Evolutionary conservation across 2,888 invertebrate species (phyloP), one percentile per base, ranked within the genome.

Genomic region (Serripes groenlandicus): DNA sequence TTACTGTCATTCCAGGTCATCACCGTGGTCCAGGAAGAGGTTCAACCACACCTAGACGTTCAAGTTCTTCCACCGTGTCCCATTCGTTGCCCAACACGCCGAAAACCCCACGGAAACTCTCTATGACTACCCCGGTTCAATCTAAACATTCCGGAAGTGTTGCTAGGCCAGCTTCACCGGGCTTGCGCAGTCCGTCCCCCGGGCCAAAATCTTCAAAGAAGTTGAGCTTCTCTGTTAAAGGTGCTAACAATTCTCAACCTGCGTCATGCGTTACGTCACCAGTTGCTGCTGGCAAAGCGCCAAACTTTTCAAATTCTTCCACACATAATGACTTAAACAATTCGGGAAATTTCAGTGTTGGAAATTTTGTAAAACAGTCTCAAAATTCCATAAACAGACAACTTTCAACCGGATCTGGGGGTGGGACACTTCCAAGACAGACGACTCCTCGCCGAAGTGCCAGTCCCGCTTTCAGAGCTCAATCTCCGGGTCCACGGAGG

Each of bases 111-210:
- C 77, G 89, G 64, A 89, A 89, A 84, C 62, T 84, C 11, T 90
- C 89, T 26, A 49, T 88, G 58, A 81, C 81, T 30, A 54, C 81
- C 2, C 76, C 70, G 32, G 56, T 68, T 23, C 68, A 58, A 28
- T 75, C 49, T 35, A 66, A 49, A 66, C 74, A 77, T 77, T 75
- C 78, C 77, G 80, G 70, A 77, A 81, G 68, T 66, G 69, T 60
- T 60, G 75, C 84, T 5, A 83, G 88, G 70, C 81, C 87, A 3
- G 78, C 83, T 30, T 89, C 89, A 28, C 87, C 88, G 56, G 76
- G 87, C 83, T 83, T 88, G 86, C 90, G 90, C 73, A 90, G 90
- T 86, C 80, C 76, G 28, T 90, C 90, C 37, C 90, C 90, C 66
- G 89, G 86, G 66, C 89, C 89, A 54, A 85, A 78, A 37, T 68